Evolutionary conservation across 2,888 invertebrate species (phyloP).

Genomic region (Megaustenia siamemsis): DNA sequence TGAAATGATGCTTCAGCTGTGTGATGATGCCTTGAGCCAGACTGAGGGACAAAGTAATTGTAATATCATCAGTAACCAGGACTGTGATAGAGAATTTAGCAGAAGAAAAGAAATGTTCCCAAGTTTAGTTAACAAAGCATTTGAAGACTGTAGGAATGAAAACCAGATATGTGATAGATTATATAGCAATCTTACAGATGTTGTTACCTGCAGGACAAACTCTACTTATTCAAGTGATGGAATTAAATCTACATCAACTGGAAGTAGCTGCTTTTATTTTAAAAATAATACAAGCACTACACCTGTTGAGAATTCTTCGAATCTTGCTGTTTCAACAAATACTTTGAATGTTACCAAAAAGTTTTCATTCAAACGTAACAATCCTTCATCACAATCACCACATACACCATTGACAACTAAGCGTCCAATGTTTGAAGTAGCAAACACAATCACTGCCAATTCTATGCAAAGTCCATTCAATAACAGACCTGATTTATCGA

Average conservation of each 20-base stretch:
- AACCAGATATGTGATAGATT: slow-evolving; percentile 7
- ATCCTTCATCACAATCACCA: neutral
- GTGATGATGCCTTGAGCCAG: slow-evolving; percentile 23
- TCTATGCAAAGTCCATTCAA: neutral
- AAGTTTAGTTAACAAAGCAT: neutral
- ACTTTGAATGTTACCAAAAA: neutral
- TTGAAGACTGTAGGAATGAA: slow-evolving; percentile 19
- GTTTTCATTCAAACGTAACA: slow-evolving; percentile 37
- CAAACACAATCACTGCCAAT: neutral
- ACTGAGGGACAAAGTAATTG: neutral
- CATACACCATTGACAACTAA: neutral
- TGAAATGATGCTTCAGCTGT: neutral
- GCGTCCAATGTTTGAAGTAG: neutral
- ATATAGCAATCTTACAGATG: neutral
- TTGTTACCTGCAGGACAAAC: neutral
- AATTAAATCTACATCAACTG: neutral
- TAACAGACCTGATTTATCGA: neutral
- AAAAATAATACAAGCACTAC: neutral
- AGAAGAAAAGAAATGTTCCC: neutral
- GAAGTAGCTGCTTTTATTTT: neutral
- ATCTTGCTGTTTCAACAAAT: neutral
- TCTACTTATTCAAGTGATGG: neutral
- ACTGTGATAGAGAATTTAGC: neutral
- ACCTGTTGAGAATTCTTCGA: neutral
- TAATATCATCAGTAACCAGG: neutral